Conservation (phyloP, 2,113 vertebrate genomes). For the Macrotus californicus region DNA sequence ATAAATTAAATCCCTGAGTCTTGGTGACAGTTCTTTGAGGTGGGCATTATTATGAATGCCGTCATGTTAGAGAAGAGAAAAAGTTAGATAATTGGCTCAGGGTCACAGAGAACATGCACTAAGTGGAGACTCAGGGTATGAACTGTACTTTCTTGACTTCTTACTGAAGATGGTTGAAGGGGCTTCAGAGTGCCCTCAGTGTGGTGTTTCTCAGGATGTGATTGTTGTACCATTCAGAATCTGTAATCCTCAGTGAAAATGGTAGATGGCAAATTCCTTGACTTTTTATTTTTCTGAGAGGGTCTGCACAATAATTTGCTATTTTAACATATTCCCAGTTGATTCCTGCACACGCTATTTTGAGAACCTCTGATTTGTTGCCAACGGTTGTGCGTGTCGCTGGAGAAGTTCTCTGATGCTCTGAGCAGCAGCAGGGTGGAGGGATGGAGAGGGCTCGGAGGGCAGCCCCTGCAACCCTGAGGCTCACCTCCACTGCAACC, state of each 20-base stretch:
- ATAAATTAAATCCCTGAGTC: background rate
- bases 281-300: background rate
- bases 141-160: background rate
- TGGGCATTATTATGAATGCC: background rate
- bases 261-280: background rate
- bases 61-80: background rate
- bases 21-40: background rate
- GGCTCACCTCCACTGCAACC: background rate
- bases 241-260: background rate
- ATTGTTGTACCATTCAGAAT: background rate
- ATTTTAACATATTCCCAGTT: background rate
- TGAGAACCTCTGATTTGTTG: background rate
- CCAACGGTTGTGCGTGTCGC: background rate
- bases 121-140: background rate
- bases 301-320: background rate
- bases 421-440: accelerated
- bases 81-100: background rate
- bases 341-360: background rate
- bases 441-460: no score
- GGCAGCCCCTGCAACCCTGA: background rate
- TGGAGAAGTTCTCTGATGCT: background rate
- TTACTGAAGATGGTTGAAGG: background rate
- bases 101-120: accelerated
- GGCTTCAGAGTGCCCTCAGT: background rate
- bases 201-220: background rate